Base-by-base conservation (phyloP, 2,113 vertebrate genomes). In the Eonycteris spelaea region DNA sequence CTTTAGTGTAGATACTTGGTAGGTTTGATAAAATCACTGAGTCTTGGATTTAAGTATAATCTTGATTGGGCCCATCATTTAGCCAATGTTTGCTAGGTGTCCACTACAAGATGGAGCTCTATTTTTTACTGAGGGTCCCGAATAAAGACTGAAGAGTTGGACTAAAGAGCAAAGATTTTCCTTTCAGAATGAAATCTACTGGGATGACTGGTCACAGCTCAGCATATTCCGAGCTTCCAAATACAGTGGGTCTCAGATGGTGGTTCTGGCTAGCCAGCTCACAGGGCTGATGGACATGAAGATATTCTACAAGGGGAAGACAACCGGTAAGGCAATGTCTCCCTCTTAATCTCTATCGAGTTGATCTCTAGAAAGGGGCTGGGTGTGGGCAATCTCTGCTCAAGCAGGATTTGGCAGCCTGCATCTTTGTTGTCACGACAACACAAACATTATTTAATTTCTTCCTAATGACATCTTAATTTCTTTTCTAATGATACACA, bases 231-330 rank as follows among this genome's bases (percentile, higher is more conserved):
- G 99, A 98, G 99, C 99, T 22, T 99, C 99, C 7, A 99, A 99
- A 95, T 97, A 48, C 82, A 99, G 99, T 0, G 99, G 99, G 45
- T 98, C 98, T 0, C 98, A 97, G 95, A 98, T 99, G 68, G 99
- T 99, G 95, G 98, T 99, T 74, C 98, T 99, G 77, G 99, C 99
- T 0, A 99, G 99, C 57, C 98, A 99, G 68, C 98, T 99, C 63
- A 99, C 99, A 0, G 99, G 99, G 14, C 99, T 99, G 94, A 99
- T 99, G 99, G 99, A 99, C 80, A 99, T 99, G 96, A 99, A 99
- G 97, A 99, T 99, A 97, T 99, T 99, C 97, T 99, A 99, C 95
- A 99, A 99, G 94, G 99, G 99, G 59, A 99, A 99, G 96, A 99
- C 98, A 30, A 98, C 98, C 96, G 99, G 99, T 99, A 98, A 98